Evolutionary conservation across 2,888 invertebrate genomes (phyloP), one percentile per base, ranked within the genome.

Genomic region (Taenaris catops): DNA sequence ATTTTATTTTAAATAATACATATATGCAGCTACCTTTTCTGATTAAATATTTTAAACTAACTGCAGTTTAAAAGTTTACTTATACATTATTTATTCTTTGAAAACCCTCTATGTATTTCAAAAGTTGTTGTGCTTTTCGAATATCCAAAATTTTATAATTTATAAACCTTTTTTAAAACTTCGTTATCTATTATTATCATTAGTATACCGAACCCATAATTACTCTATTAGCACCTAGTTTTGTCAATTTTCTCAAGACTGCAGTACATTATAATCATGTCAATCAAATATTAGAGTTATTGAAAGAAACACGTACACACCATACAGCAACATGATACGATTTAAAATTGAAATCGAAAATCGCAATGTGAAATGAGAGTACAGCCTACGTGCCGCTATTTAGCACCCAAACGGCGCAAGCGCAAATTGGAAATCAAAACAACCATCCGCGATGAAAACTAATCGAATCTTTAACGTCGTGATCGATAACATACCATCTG

Each of bases 371-470:
- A 65, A 64, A 59, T 57, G 56, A 60, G 66, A 64, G 51, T 46
- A 41, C 38, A 54, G 57, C 52, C 62, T 84, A 83, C 84, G 86
- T 86, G 86, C 79, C 63, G 75, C 84, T 81, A 80, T 84, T 86
- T 86, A 86, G 71, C 78, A 64, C 71, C 67, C 61, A 78, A 78
- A 73, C 73, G 68, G 67, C 64, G 80, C 75, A 79, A 75, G 81
- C 81, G 81, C 73, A 83, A 84, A 86, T 84, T 86, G 81, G 75
- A 86, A 83, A 86, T 84, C 86, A 84, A 84, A 86, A 84, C 86
- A 83, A 76, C 71, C 67, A 74, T 78, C 63, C 71, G 69, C 80
- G 75, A 79, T 84, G 81, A 78, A 76, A 72, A 65, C 81, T 67
- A 81, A 76, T 81, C 73, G 78, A 80, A 74, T 72, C 72, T 65